Conservation (phyloP, 2,888 invertebrate species). For the Drosophila paranaensis region DNA sequence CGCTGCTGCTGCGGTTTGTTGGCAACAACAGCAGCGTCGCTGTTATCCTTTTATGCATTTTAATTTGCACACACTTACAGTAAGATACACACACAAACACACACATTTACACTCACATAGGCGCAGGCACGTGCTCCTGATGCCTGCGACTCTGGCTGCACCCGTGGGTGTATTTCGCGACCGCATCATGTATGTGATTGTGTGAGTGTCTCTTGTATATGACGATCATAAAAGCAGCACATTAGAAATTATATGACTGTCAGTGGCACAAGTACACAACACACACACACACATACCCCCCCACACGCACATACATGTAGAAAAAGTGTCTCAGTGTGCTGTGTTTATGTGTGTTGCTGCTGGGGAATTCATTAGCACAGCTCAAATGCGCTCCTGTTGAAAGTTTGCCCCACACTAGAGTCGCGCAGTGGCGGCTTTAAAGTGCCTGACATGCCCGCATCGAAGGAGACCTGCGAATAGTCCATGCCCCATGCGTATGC, state of each 20-base stretch:
- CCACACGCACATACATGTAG: constrained; percentile 14
- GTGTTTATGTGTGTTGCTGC: constrained; percentile 48
- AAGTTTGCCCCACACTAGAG: constrained; percentile 33
- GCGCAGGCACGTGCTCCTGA: constrained; percentile 59
- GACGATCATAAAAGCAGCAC: constrained; percentile 75
- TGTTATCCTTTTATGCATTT: constrained; percentile 80
- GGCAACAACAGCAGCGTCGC: constrained; percentile 54
- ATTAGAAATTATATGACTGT: constrained; percentile 78
- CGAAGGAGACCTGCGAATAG: constrained; percentile 19
- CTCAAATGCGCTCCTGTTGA: constrained; percentile 54
- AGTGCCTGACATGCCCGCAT: constrained; percentile 47
- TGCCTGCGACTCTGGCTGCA: constrained; percentile 39
- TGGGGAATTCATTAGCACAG: constrained; percentile 76
- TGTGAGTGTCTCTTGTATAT: constrained; percentile 54
- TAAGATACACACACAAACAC: constrained; percentile 16
- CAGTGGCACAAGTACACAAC: constrained; percentile 39
- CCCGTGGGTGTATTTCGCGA: constrained; percentile 70
- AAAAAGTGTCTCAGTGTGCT: constrained; percentile 19
- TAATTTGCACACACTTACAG: constrained; percentile 65
- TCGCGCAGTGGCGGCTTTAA: constrained; percentile 57
- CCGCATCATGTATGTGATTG: constrained; percentile 34
- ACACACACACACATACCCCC: constrained; percentile 13
- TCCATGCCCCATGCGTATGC: constrained; percentile 64
- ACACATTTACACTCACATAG: constrained; percentile 25
- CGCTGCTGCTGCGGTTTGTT: constrained; percentile 59